A percentile compares a stretch with the other conserved stretches of the same genome.
phyloP scores from a whole-genome alignment of 2,888 invertebrate genomes.

The Marronus borbonicus region DNA sequence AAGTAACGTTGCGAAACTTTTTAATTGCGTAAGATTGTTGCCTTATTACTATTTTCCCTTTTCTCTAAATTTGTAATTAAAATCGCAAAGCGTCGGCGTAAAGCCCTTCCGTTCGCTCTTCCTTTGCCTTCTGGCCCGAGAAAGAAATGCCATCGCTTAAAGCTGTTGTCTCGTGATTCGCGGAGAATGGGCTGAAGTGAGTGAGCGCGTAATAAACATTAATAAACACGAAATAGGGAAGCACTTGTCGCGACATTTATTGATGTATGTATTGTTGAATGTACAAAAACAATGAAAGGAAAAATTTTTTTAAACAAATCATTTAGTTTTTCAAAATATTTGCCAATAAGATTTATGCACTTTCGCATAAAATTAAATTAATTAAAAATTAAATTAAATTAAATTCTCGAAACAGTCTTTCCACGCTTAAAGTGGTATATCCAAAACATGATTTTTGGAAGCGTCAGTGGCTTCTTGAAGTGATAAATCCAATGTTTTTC shows the following conservation, averaged over 20 bases:
- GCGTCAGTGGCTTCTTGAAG: too few relatives aligned
- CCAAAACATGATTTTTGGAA: too few relatives aligned
- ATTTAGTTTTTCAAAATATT: too few relatives aligned
- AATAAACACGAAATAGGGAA: slow-evolving; percentile 21
- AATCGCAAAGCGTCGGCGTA: slow-evolving; percentile 26
- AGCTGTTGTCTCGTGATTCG: slow-evolving; percentile 17
- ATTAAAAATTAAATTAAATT: too few relatives aligned
- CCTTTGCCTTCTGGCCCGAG: background rate
- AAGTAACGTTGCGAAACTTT: slow-evolving; percentile 45
- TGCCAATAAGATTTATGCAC: too few relatives aligned
- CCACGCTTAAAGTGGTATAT: too few relatives aligned
- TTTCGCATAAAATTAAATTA: too few relatives aligned
- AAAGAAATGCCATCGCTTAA: slow-evolving; percentile 10
- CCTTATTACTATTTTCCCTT: slow-evolving; percentile 38
- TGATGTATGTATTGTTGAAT: too few relatives aligned
- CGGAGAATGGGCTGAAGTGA: slow-evolving; percentile 3
- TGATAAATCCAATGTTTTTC: too few relatives aligned
- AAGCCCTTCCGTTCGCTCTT: background rate
- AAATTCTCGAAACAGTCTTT: too few relatives aligned
- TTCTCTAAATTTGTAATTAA: slow-evolving; percentile 44
- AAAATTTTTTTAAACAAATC: too few relatives aligned
- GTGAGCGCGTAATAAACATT: slow-evolving; percentile 8
- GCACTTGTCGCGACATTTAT: background rate
- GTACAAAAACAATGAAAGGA: too few relatives aligned
- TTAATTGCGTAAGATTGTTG: slow-evolving; percentile 45